Evolutionary conservation across 2,888 invertebrate species (phyloP).

Genomic region (Campoletis raptor): DNA sequence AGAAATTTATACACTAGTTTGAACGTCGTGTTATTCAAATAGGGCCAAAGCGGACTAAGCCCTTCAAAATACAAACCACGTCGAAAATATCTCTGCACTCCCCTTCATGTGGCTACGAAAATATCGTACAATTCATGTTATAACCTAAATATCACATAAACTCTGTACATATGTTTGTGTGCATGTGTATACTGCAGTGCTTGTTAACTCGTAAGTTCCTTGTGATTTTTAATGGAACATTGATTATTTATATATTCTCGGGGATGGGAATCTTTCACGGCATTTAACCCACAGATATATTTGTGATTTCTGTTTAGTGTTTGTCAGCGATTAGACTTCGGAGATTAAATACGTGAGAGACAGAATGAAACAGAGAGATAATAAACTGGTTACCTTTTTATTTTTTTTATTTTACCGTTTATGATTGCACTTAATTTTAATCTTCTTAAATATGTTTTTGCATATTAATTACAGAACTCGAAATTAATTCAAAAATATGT

Average conservation of each 20-base stretch:
- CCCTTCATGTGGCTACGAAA: constrained; percentile 28
- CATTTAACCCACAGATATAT: constrained; percentile 33
- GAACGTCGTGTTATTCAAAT: constrained; percentile 83
- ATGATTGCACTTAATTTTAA: constrained; percentile 4
- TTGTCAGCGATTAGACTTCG: constrained; percentile 54
- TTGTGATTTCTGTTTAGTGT: constrained; percentile 53
- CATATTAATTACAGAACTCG: background rate
- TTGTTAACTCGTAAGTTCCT: constrained; percentile 55
- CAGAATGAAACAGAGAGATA: constrained; percentile 5
- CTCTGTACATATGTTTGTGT: background rate
- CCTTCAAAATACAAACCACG: constrained; percentile 54
- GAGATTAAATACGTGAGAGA: constrained; percentile 2
- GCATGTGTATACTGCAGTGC: background rate
- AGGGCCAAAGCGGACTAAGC: constrained; percentile 77
- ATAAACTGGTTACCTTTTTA: background rate
- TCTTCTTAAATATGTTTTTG: background rate
- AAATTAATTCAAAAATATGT: background rate
- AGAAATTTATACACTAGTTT: constrained; percentile 84
- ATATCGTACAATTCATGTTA: constrained; percentile 53
- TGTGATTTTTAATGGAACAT: constrained; percentile 54
- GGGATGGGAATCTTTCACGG: constrained; percentile 20
- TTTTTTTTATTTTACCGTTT: background rate
- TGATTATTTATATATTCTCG: constrained; percentile 50
- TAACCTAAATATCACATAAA: constrained; percentile 46
- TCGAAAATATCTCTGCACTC: constrained; percentile 52